phyloP scores from a whole-genome alignment of 2,113 vertebrate species.

The Petrocephalus zakoni region DNA sequence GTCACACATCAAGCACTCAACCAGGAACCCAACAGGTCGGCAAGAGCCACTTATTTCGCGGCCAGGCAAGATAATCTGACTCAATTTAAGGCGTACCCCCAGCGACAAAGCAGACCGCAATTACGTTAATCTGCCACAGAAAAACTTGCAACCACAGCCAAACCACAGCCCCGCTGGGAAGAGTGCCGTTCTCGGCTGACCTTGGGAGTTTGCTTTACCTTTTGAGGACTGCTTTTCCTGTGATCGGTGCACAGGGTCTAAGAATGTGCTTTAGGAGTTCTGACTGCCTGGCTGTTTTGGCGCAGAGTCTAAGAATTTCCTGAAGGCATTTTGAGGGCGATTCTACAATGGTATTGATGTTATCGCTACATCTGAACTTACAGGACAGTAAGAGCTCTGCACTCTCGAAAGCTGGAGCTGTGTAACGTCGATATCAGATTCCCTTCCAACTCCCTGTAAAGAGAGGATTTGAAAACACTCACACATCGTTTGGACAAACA shows the following conservation, averaged over 20 bases:
- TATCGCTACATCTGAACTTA: conserved; percentile 36
- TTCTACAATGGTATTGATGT: background rate
- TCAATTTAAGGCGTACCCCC: background rate
- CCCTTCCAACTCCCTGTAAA: conserved; percentile 55
- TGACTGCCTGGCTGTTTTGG: background rate
- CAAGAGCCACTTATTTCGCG: background rate
- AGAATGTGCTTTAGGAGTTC: background rate
- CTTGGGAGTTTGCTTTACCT: background rate
- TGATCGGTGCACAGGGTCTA: background rate
- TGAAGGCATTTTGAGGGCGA: background rate
- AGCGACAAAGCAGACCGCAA: background rate
- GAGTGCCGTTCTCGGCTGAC: background rate
- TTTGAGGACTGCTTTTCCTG: background rate
- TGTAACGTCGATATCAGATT: conserved; percentile 42
- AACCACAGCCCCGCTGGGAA: background rate
- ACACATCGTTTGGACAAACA: background rate
- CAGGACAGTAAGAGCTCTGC: conserved; percentile 47
- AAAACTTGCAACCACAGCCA: background rate
- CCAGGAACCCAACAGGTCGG: background rate
- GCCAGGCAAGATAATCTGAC: background rate
- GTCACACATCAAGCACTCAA: background rate
- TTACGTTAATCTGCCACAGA: background rate
- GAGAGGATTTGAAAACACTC: background rate
- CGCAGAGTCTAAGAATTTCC: background rate
- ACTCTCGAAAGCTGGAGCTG: conserved; percentile 44